Percentiles rank a stretch among this genome's conserved stretches.
Evolutionary conservation across 2,888 invertebrate genomes (phyloP).

Genomic region (Cryptophagus acutangulus): DNA sequence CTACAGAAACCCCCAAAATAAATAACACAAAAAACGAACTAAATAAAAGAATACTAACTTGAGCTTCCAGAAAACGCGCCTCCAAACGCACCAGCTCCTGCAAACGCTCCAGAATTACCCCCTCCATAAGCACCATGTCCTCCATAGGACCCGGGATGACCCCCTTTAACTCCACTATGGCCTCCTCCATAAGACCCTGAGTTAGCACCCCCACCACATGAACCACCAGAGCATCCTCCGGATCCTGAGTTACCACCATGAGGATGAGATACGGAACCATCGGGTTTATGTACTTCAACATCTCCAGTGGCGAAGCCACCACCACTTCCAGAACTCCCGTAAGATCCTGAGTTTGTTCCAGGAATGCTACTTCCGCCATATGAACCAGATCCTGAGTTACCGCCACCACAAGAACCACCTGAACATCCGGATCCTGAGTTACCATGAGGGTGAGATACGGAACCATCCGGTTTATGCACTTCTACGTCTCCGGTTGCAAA

Average conservation of each 20-base stretch:
- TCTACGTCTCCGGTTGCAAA: slow-evolving; percentile 10
- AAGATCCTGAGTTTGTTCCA: not conserved
- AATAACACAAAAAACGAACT: not conserved
- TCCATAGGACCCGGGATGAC: not conserved
- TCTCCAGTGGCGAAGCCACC: slow-evolving; percentile 11
- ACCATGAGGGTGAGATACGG: slow-evolving; percentile 9
- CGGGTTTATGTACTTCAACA: slow-evolving; percentile 11
- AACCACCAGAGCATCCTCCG: slow-evolving; percentile 7
- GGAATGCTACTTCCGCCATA: not conserved
- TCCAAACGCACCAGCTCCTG: slow-evolving; percentile 6
- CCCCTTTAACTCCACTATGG: not conserved
- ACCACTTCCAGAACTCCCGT: not conserved
- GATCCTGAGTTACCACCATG: not conserved
- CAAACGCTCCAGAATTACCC: slow-evolving; percentile 8
- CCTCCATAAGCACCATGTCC: slow-evolving; percentile 8
- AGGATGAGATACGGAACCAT: slow-evolving; percentile 13
- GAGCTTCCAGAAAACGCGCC: slow-evolving; percentile 9
- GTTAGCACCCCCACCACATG: not conserved
- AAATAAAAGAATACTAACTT: slow-evolving; percentile 9
- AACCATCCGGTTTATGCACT: slow-evolving; percentile 13
- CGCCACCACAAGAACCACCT: slow-evolving; percentile 3
- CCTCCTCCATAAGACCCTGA: slow-evolving; percentile 9
- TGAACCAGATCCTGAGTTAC: not conserved
- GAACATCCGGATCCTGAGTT: slow-evolving; percentile 3
- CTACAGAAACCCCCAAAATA: not conserved